A percentile compares a stretch with the other conserved stretches of the same genome.
These are phyloP conservation scores for Hemibagrus guttatus DNA, from an alignment of 2,797 vertebrate species.

Conservation along the genomic window DNA sequence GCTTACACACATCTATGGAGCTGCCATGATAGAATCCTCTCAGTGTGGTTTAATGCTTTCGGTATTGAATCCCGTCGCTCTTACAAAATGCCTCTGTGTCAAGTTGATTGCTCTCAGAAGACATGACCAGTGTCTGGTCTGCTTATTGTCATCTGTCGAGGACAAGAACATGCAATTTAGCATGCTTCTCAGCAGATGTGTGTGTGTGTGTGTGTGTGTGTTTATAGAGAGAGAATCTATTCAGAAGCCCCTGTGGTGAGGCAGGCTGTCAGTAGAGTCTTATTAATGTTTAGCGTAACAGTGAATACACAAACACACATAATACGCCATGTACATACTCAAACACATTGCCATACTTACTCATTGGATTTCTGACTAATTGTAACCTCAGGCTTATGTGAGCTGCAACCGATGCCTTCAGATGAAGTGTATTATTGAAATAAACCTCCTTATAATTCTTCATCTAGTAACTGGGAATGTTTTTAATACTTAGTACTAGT, in stretches of 20 bases:
- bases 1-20: not conserved
- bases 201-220: constrained; percentile 32
- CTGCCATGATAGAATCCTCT: not conserved
- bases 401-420: not conserved
- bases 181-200: constrained; percentile 4
- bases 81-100: not conserved
- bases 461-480: not conserved
- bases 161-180: not conserved
- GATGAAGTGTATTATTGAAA: not conserved
- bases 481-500: not conserved
- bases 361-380: constrained; percentile 17
- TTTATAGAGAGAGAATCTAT: constrained; percentile 14
- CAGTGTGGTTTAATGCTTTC: not conserved
- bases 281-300: constrained; percentile 26
- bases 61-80: not conserved
- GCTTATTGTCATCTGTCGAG: constrained; percentile 4
- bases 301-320: constrained; percentile 8
- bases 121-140: not conserved
- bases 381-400: constrained; percentile 25
- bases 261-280: constrained; percentile 39
- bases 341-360: constrained; percentile 22
- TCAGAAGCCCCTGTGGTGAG: constrained; percentile 30
- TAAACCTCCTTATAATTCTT: not conserved
- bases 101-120: not conserved
- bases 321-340: not conserved